Evolutionary conservation across 37 sponge, comb jelly and placozoan species (phyloP), one percentile per base, ranked within the genome.

Genomic region (Aphrocallistes beatrix): DNA sequence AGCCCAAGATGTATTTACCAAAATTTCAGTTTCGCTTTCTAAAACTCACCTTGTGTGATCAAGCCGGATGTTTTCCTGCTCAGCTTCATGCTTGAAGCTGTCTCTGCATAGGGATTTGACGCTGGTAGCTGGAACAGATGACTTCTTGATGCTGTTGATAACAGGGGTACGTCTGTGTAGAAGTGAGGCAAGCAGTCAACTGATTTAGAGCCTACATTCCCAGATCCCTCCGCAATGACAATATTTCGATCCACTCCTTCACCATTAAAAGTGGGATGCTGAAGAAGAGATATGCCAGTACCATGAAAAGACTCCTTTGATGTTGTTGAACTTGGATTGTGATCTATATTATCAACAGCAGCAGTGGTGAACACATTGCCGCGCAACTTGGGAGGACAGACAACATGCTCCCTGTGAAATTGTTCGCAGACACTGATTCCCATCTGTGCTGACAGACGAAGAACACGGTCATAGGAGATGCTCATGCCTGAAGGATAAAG

Each of bases 391-490:
- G 85, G 85, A 51, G 85, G 85, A 50, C 85, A 85, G 19, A 85
- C 85, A 36, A 85, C 51, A 36, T 50, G 34, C 17, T 85, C 85
- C 37, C 25, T 34, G 30, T 30, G 34, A 37, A 47, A 85, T 0
- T n/a, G 30, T 28, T 83, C 40, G 51, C 88, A 88, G 21, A 84
- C 69, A 36, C 75, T 50, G 81, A 84, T 88, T 32, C 81, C 84
- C 81, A 88, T 34, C 40, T 40, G 45, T 37, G 88, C 39, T 0
- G 85, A 84, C 8, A 88, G 38, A 0, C 34, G 38, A 49, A 88
- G 37, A 23, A 88, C 81, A 84, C 85, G 81, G 81, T 84, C 81
- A 51, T 88, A 88, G 1, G 88, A 84, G 40, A 88, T 84, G 47
- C 84, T 51, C 81, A 88, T 36, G 3, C 88, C 88, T 10, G 84